Percentiles rank a stretch among this genome's conserved stretches.
Evolutionary conservation across 1,140 invertebrate species (phyloP).

Genomic region (Magallana angulata): DNA sequence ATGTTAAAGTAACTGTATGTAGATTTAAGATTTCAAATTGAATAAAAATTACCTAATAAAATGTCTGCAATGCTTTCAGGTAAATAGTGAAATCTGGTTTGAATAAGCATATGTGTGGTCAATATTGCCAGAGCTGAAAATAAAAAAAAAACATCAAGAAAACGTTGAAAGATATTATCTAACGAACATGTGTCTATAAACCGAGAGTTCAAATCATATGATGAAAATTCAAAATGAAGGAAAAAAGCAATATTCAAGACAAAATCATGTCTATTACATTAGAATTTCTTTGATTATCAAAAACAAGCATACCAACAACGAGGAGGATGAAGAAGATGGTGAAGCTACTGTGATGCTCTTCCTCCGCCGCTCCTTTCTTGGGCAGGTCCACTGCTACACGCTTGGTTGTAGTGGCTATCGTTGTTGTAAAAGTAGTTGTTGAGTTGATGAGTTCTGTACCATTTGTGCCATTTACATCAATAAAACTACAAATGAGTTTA

Average conservation of each 20-base stretch:
- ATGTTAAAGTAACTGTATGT: no score
- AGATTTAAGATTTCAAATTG: no score
- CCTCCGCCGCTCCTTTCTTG: conserved; percentile 71
- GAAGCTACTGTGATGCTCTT: conserved; percentile 97
- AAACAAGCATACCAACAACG: conserved; percentile 84
- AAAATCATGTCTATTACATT: no score
- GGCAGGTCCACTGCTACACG: conserved; percentile 62
- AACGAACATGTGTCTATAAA: no score
- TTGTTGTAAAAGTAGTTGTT: conserved; percentile 49
- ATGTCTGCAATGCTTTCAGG: conserved; percentile 99
- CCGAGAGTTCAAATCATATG: no score
- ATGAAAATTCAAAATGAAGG: no score
- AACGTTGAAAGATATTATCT: no score
- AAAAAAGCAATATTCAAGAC: no score
- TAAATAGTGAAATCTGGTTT: conserved; percentile 97
- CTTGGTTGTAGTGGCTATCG: conserved; percentile 50
- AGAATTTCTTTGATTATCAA: not conserved
- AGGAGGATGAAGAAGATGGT: conserved; percentile 97
- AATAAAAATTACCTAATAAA: conserved; percentile 84
- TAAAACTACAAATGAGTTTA: not conserved
- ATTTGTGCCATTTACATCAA: conserved; percentile 16
- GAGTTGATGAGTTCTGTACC: conserved; percentile 36
- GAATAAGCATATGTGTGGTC: conserved; percentile 95
- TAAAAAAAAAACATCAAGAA: conserved; percentile 18
- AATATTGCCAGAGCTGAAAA: conserved; percentile 87